Conservation (phyloP, 1,140 invertebrate genomes). For the Pseudachorutes palmiensis region DNA sequence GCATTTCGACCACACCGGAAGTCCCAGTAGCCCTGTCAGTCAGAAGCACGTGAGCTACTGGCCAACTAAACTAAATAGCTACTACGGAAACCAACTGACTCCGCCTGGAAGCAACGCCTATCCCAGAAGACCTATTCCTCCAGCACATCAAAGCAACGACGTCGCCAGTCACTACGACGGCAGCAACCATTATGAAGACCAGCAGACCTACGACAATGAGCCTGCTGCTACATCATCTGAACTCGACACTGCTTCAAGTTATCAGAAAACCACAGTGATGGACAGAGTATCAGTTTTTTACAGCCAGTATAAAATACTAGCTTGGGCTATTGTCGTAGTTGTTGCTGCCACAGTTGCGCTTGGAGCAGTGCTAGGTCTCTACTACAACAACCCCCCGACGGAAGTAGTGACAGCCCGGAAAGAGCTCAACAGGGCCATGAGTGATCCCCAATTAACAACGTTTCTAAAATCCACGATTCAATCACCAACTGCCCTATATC, state of each 20-base stretch:
- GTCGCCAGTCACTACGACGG: not conserved
- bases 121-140: not conserved
- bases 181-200: not conserved
- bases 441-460: constrained; percentile 14
- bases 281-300: constrained; percentile 30
- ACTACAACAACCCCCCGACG: constrained; percentile 37
- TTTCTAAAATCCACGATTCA: not conserved
- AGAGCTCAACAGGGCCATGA: constrained; percentile 9
- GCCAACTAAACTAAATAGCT: constrained; percentile 14
- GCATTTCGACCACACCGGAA: not conserved
- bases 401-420: constrained; percentile 33
- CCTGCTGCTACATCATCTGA: not conserved
- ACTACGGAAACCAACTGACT: not conserved
- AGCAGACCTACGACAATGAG: constrained; percentile 7
- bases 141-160: not conserved
- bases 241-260: not conserved
- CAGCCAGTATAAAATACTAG: constrained; percentile 32
- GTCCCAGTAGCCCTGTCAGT: not conserved
- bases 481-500: not conserved
- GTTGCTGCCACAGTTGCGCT: constrained; percentile 17
- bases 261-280: constrained; percentile 25
- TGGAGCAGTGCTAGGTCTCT: constrained; percentile 24
- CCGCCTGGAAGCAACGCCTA: not conserved
- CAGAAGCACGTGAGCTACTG: constrained; percentile 13
- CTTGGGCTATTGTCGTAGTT: constrained; percentile 29